These are phyloP conservation scores for Xanthia icteritia DNA, from an alignment of 2,888 invertebrate species.

Conservation along the genomic window DNA sequence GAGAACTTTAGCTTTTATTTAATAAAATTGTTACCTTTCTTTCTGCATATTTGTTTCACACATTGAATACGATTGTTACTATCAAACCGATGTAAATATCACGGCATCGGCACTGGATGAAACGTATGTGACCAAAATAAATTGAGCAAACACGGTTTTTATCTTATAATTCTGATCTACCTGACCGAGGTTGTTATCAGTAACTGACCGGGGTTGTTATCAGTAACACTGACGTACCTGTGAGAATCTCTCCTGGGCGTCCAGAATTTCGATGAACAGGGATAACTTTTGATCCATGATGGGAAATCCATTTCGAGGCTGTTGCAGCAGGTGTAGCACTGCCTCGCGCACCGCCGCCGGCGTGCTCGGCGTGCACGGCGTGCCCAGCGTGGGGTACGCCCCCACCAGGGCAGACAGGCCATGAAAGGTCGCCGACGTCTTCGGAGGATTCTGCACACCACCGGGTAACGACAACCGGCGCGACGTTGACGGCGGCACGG, in stretches of 20 bases:
- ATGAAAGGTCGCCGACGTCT: conserved; percentile 92
- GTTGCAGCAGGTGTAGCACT: conserved; percentile 92
- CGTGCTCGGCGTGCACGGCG: conserved; percentile 88
- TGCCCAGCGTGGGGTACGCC: conserved; percentile 76
- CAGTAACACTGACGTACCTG: conserved; percentile 89
- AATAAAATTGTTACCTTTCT: conserved; percentile 35
- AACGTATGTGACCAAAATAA: conserved; percentile 55
- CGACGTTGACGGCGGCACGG: conserved; percentile 87
- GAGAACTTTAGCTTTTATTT: conserved; percentile 28
- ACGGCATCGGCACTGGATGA: conserved; percentile 30
- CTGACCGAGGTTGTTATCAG: not conserved
- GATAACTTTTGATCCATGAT: conserved; percentile 94
- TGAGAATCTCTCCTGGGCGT: conserved; percentile 95
- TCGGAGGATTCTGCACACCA: conserved; percentile 87
- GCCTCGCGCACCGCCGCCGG: conserved; percentile 93
- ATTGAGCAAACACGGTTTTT: conserved; percentile 31
- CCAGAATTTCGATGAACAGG: conserved; percentile 95
- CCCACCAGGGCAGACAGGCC: conserved; percentile 86
- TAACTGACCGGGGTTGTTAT: conserved; percentile 1
- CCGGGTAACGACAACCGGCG: conserved; percentile 90
- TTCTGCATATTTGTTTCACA: conserved; percentile 22
- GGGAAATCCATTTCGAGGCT: conserved; percentile 94
- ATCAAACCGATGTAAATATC: conserved; percentile 56
- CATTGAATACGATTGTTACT: conserved; percentile 48
- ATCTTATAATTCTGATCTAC: conserved; percentile 34